These are phyloP conservation scores for Luscinia megarhynchos DNA, from an alignment of 2,797 vertebrate genomes.

Conservation along the genomic window DNA sequence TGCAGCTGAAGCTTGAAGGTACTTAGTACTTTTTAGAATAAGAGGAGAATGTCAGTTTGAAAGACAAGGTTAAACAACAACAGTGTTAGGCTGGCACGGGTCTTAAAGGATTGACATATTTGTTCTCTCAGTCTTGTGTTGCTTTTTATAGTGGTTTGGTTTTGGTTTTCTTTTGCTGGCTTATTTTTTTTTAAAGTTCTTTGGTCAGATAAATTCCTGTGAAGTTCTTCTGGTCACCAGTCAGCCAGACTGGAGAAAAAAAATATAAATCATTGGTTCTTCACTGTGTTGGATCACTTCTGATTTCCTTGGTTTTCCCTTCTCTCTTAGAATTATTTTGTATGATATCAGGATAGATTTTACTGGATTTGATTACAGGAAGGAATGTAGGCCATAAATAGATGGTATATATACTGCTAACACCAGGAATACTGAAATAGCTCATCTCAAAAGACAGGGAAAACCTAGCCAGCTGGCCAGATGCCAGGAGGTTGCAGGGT, in stretches of 20 bases:
- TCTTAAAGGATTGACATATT: not conserved
- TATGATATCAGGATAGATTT: not conserved
- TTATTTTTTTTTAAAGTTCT: not conserved
- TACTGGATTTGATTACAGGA: not conserved
- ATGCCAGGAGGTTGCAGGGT: not conserved
- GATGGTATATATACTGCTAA: not conserved
- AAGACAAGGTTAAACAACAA: not conserved
- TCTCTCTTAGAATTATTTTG: not conserved
- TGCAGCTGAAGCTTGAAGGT: not conserved
- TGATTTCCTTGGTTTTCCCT: not conserved
- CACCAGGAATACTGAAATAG: slow-evolving; percentile 24
- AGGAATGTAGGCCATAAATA: not conserved
- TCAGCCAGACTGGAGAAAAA: not conserved
- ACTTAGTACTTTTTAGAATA: not conserved
- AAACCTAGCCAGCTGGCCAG: not conserved
- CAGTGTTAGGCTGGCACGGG: not conserved
- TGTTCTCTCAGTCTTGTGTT: not conserved
- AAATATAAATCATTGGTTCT: not conserved
- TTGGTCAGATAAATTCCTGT: not conserved
- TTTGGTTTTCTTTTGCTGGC: not conserved
- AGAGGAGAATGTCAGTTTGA: not conserved
- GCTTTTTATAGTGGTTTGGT: not conserved
- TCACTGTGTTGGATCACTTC: not conserved
- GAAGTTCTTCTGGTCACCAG: not conserved
- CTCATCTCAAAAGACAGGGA: not conserved